Conservation (phyloP, 23 tunicate genomes). For the Ascidia mentula region DNA sequence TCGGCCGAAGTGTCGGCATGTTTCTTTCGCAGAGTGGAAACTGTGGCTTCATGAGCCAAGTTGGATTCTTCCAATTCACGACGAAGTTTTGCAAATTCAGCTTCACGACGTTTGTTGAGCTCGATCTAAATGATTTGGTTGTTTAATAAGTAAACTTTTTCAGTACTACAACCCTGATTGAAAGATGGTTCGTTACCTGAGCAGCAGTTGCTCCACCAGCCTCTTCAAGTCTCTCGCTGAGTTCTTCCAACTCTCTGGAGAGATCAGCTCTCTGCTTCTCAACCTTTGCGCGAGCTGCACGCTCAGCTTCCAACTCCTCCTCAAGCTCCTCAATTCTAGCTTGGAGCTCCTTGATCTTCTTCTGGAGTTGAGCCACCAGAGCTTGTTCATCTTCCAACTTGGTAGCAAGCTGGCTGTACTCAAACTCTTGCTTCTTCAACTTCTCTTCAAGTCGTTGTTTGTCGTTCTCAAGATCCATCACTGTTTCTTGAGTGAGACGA, state of each 20-base stretch:
- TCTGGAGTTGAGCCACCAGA: slow-evolving; percentile 82
- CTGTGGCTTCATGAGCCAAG: slow-evolving; percentile 86
- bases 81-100: slow-evolving; percentile 85
- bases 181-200: too few relatives aligned
- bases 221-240: slow-evolving; percentile 96
- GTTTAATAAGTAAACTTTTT: neutral
- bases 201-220: slow-evolving; percentile 97
- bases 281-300: slow-evolving; percentile 90
- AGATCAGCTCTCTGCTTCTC: slow-evolving; percentile 94
- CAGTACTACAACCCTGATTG: too few relatives aligned
- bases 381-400: slow-evolving; percentile 99
- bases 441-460: slow-evolving; percentile 90
- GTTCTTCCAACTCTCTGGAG: slow-evolving; percentile 92
- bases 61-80: slow-evolving; percentile 98
- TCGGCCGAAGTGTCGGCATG: slow-evolving; percentile 90
- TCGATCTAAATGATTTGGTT: slow-evolving; percentile 46
- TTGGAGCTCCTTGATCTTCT: slow-evolving; percentile 97
- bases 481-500: slow-evolving; percentile 81
- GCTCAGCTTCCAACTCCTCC: slow-evolving; percentile 96
- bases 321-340: slow-evolving; percentile 96
- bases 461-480: slow-evolving; percentile 92
- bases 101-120: slow-evolving; percentile 95
- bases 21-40: slow-evolving; percentile 86
- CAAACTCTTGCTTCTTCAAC: slow-evolving; percentile 92
- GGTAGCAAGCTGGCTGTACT: slow-evolving; percentile 85